Evolutionary conservation across 53 echinoderm and acorn worm genomes (phyloP).

Genomic region (Apostichopus leukothele): DNA sequence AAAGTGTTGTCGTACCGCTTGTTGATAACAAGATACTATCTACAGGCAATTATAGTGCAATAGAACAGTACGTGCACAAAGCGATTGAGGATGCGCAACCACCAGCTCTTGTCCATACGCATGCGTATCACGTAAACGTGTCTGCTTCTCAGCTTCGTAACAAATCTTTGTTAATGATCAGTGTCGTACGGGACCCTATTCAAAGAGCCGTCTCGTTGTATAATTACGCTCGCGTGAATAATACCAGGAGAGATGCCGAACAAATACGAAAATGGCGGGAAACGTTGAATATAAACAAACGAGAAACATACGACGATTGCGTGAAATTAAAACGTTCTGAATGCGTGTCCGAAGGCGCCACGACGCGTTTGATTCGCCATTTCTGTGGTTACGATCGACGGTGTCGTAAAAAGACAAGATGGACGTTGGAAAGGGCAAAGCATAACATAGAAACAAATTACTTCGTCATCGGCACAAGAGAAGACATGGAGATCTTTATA

Average conservation of each 20-base stretch:
- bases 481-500: conserved; percentile 9
- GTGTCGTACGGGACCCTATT: conserved; percentile 20
- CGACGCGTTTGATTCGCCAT: conserved; percentile 15
- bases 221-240: conserved; percentile 24
- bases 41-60: background rate
- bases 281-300: conserved; percentile 1
- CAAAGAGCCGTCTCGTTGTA: conserved; percentile 30
- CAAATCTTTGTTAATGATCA: background rate
- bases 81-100: conserved; percentile 10
- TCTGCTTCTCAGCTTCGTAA: background rate
- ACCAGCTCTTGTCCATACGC: conserved; percentile 28
- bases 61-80: background rate
- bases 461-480: conserved; percentile 6
- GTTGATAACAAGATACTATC: background rate
- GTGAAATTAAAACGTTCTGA: conserved; percentile 17
- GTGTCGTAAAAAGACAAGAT: conserved; percentile 13
- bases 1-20: conserved; percentile 9
- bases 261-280: conserved; percentile 29
- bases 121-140: conserved; percentile 23
- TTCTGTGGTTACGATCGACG: conserved; percentile 32
- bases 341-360: conserved; percentile 13
- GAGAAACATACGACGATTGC: conserved; percentile 32
- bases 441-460: conserved; percentile 33
- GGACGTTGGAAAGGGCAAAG: conserved; percentile 23
- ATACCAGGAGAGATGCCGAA: conserved; percentile 5